phyloP scores from a whole-genome alignment of 2,888 invertebrate genomes.

The Embidobia sp. region DNA sequence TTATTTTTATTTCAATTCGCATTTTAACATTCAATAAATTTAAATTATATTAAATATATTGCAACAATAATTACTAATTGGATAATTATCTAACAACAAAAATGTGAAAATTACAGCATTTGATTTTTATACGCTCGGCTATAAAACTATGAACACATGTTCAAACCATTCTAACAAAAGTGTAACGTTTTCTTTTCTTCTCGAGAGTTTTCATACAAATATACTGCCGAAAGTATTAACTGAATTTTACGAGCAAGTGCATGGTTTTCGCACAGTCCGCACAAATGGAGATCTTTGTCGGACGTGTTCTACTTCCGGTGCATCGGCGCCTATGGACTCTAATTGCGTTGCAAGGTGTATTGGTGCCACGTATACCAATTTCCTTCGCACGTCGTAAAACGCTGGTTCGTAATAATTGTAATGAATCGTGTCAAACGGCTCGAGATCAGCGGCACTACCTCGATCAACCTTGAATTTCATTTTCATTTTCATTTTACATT shows the following conservation, averaged over 20 bases:
- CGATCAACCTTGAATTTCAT: slow-evolving; percentile 40
- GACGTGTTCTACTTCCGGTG: slow-evolving; percentile 22
- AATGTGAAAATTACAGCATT: too few species aligned
- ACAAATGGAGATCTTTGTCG: slow-evolving; percentile 4
- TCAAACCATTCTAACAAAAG: slow-evolving; percentile 4
- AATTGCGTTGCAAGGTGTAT: slow-evolving; percentile 1
- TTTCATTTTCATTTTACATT: slow-evolving; percentile 12
- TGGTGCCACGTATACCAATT: slow-evolving; percentile 32
- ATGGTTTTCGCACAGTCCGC: slow-evolving; percentile 29
- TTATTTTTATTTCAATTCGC: too few species aligned
- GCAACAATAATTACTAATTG: too few species aligned
- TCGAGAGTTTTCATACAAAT: not conserved
- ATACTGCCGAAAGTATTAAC: slow-evolving; percentile 17
- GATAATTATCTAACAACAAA: too few species aligned
- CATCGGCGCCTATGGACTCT: not conserved
- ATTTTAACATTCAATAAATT: too few species aligned
- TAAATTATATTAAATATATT: too few species aligned
- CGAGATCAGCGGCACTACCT: slow-evolving; percentile 3
- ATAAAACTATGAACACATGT: too few species aligned
- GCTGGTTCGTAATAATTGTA: slow-evolving; percentile 35
- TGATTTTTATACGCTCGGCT: too few species aligned
- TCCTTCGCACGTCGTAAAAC: slow-evolving; percentile 30
- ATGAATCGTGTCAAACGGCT: slow-evolving; percentile 23
- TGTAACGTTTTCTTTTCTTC: not conserved
- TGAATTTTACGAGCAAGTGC: slow-evolving; percentile 35